phyloP scores from a whole-genome alignment of 2,113 vertebrate genomes.

The Pica pica region DNA sequence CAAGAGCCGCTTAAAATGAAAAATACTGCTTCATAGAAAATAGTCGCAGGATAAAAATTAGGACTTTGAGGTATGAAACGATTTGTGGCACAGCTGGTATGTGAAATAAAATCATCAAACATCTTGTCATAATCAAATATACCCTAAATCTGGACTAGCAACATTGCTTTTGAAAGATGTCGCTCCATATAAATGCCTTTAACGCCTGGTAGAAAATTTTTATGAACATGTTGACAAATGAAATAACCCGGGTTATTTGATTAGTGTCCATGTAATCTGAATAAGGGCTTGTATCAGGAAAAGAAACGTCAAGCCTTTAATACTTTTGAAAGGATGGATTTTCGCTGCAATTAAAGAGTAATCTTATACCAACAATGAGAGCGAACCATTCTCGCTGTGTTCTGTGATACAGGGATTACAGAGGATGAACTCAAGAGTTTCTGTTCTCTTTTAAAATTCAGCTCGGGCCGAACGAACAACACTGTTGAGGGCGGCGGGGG shows the following conservation, averaged over 20 bases:
- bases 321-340: constrained; percentile 24
- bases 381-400: background rate
- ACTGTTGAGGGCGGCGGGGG: too few relatives aligned
- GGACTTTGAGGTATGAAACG: background rate
- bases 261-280: constrained; percentile 54
- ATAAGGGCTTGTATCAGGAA: constrained; percentile 15
- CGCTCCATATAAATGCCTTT: constrained; percentile 69
- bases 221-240: constrained; percentile 69
- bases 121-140: constrained; percentile 63
- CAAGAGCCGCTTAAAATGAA: background rate
- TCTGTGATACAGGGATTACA: background rate
- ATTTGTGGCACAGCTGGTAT: constrained; percentile 50
- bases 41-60: background rate
- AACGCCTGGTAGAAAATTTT: constrained; percentile 70
- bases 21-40: background rate
- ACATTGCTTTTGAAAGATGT: constrained; percentile 72
- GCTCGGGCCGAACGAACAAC: background rate
- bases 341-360: constrained; percentile 10
- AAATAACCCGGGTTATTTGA: constrained; percentile 56
- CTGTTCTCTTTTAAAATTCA: background rate
- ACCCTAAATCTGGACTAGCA: constrained; percentile 3
- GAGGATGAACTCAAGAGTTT: background rate
- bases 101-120: constrained; percentile 52
- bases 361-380: background rate
- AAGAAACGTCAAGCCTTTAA: constrained; percentile 22